Conservation (phyloP, 2,888 invertebrate species). For the Alsophila aescularia region DNA sequence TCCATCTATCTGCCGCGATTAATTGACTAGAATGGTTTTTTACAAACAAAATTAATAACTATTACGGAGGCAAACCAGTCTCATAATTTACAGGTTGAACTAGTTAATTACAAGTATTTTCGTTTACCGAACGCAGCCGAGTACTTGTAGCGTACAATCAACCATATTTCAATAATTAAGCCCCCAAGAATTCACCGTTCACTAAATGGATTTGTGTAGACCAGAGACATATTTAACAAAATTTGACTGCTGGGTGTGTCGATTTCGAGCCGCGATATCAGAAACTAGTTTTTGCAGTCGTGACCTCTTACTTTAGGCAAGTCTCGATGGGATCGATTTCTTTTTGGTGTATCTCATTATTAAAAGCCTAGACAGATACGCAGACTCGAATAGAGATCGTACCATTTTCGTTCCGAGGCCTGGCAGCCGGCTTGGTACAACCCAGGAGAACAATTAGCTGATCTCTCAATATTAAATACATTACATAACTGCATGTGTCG, state of each 20-base stretch:
- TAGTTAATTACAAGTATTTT: conserved; percentile 30
- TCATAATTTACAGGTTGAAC: conserved; percentile 20
- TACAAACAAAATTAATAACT: conserved; percentile 26
- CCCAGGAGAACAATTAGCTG: conserved; percentile 43
- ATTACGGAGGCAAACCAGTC: conserved; percentile 25
- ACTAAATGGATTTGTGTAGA: conserved; percentile 32
- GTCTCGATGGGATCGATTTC: conserved; percentile 58
- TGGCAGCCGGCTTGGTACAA: conserved; percentile 23
- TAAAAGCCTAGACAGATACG: conserved; percentile 2
- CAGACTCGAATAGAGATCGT: background rate
- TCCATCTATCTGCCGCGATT: conserved; percentile 22
- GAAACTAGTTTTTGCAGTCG: conserved; percentile 56
- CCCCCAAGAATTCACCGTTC: conserved; percentile 38
- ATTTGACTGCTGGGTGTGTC: conserved; percentile 48
- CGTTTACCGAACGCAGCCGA: conserved; percentile 25
- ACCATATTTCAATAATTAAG: conserved; percentile 35
- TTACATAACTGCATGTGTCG: conserved; percentile 44
- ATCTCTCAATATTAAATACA: conserved; percentile 41
- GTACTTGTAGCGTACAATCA: conserved; percentile 29
- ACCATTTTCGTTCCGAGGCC: background rate
- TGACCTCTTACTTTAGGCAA: conserved; percentile 58
- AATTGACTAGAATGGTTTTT: conserved; percentile 20
- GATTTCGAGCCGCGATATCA: conserved; percentile 46
- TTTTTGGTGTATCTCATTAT: conserved; percentile 43
- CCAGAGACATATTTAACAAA: conserved; percentile 42